Evolutionary conservation across 2,888 invertebrate genomes (phyloP).

Genomic region (Mylabris sibirica): DNA sequence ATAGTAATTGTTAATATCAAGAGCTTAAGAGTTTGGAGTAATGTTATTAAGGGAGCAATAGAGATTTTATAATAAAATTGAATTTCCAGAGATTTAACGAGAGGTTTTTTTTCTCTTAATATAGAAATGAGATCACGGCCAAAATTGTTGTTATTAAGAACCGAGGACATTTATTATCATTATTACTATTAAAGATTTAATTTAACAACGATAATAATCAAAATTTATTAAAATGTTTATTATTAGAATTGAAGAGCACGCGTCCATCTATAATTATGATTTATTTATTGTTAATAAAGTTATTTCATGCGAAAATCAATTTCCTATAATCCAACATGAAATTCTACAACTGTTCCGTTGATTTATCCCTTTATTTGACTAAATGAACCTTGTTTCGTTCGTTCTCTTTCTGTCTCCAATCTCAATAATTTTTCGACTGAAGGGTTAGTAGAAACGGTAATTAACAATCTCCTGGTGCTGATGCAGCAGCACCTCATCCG

Average conservation of each 20-base stretch:
- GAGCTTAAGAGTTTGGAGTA: not conserved
- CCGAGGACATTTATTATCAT: not conserved
- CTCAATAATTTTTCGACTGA: not conserved
- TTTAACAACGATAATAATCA: not conserved
- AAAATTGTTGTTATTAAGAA: not conserved
- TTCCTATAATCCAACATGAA: not conserved
- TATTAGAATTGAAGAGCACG: not conserved
- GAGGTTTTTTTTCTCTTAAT: not conserved
- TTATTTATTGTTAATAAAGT: not conserved
- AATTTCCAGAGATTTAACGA: not conserved
- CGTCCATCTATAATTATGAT: not conserved
- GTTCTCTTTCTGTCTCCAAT: not conserved
- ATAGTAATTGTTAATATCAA: not conserved
- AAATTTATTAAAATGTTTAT: not conserved
- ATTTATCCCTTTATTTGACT: not conserved
- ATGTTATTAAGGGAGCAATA: not conserved
- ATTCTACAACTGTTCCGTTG: not conserved
- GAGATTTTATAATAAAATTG: not conserved
- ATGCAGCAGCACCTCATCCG: not conserved
- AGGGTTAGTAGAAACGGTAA: not conserved
- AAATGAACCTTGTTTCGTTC: not conserved
- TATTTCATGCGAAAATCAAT: not conserved
- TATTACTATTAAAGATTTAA: not conserved
- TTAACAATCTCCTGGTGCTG: constrained; percentile 4
- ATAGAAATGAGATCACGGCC: not conserved